Conservation (phyloP, 1,140 invertebrate genomes). For the Drosophila pectinifera region DNA sequence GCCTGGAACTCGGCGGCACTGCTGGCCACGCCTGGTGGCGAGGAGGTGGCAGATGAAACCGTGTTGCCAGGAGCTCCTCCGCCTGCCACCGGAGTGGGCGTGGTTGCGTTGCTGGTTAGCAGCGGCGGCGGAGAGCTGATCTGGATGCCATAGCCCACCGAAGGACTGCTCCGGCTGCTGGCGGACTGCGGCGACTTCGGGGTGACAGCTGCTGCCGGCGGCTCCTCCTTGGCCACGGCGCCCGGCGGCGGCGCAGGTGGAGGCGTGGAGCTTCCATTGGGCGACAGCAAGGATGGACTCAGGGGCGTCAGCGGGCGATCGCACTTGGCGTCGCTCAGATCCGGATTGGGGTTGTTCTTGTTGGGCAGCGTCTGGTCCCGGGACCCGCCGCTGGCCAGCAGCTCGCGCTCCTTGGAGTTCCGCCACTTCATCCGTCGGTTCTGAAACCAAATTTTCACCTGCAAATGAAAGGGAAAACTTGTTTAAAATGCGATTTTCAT, state of each 20-base stretch:
- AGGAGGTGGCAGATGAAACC: slow-evolving; percentile 66
- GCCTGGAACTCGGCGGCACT: slow-evolving; percentile 75
- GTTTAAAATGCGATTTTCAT: neutral
- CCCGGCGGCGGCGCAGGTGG: slow-evolving; percentile 30
- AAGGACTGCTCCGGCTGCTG: slow-evolving; percentile 57
- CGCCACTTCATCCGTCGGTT: slow-evolving; percentile 98
- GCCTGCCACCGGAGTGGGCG: slow-evolving; percentile 46
- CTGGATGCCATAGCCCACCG: slow-evolving; percentile 58
- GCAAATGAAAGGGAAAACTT: slow-evolving; percentile 81
- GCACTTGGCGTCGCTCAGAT: slow-evolving; percentile 95
- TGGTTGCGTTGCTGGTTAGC: slow-evolving; percentile 55
- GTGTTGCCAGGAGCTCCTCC: slow-evolving; percentile 34
- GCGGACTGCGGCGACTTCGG: slow-evolving; percentile 62
- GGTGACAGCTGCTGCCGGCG: slow-evolving; percentile 38
- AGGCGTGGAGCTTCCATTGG: slow-evolving; percentile 67
- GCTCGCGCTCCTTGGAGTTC: slow-evolving; percentile 98
- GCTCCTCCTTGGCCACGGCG: slow-evolving; percentile 64
- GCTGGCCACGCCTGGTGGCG: slow-evolving; percentile 49
- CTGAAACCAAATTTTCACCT: slow-evolving; percentile 99
- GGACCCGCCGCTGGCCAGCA: slow-evolving; percentile 95
- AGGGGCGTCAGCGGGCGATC: slow-evolving; percentile 89
- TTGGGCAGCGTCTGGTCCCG: slow-evolving; percentile 97
- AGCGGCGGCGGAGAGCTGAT: slow-evolving; percentile 78
- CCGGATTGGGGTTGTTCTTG: slow-evolving; percentile 98
- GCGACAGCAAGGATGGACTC: slow-evolving; percentile 78